Evolutionary conservation across 92 coral and sea anemone genomes (phyloP).

Genomic region (Montipora capitata): DNA sequence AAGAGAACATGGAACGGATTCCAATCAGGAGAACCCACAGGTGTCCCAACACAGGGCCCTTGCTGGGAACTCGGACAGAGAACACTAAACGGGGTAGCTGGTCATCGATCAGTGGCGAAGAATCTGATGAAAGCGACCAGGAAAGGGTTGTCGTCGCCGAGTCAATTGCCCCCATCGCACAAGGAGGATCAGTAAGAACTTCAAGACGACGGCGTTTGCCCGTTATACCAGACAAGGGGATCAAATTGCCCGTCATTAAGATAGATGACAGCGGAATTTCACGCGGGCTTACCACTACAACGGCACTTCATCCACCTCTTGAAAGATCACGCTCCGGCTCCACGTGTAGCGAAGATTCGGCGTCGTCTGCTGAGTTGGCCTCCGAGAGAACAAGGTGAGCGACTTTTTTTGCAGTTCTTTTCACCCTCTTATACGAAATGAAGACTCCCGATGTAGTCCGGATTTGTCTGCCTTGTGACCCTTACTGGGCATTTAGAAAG

Average conservation of each 20-base stretch:
- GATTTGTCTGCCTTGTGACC: no score
- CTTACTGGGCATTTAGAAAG: no score
- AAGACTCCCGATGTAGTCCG: no score
- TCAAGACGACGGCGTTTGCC: slow-evolving; percentile 44
- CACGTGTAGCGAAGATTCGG: slow-evolving; percentile 47
- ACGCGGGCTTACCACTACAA: background rate
- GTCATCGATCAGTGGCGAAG: slow-evolving; percentile 38
- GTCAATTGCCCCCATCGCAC: slow-evolving; percentile 22
- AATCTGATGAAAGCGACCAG: slow-evolving; percentile 42
- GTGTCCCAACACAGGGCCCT: slow-evolving; percentile 19
- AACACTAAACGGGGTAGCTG: background rate
- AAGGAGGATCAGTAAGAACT: background rate
- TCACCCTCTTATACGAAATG: background rate
- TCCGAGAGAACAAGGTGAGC: slow-evolving; percentile 31
- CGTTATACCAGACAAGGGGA: slow-evolving; percentile 3
- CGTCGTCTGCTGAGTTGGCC: slow-evolving; percentile 32
- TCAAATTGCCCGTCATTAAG: slow-evolving; percentile 47
- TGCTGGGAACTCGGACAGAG: slow-evolving; percentile 12
- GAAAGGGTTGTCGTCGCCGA: slow-evolving; percentile 25
- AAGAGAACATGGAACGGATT: background rate
- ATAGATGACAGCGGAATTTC: slow-evolving; percentile 48
- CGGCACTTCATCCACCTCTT: slow-evolving; percentile 31
- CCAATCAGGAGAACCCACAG: slow-evolving; percentile 27
- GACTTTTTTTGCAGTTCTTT: background rate
- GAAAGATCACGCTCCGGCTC: slow-evolving; percentile 41